These are phyloP conservation scores for Pantherophis guttatus DNA, from an alignment of 2,113 vertebrate genomes.

Conservation along the genomic window DNA sequence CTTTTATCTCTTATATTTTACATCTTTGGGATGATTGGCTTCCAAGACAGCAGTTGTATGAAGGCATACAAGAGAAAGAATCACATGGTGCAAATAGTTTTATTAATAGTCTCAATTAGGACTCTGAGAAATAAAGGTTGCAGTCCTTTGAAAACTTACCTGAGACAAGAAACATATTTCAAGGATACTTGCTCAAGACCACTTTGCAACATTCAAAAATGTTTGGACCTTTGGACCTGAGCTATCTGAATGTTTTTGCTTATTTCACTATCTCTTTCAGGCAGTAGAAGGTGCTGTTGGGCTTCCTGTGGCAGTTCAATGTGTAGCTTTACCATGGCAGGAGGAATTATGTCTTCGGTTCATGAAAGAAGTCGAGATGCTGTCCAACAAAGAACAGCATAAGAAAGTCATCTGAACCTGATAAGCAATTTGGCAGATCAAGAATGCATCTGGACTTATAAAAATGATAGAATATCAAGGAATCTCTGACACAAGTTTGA, in stretches of 20 bases:
- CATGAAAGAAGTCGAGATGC: slow-evolving; percentile 14
- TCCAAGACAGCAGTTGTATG: not conserved
- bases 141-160: not conserved
- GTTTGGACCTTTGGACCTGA: not conserved
- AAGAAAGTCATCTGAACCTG: slow-evolving; percentile 60
- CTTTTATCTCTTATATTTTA: not conserved
- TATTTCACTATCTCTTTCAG: slow-evolving; percentile 19
- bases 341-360: slow-evolving; percentile 79
- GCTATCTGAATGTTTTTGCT: not conserved
- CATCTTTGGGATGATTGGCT: not conserved
- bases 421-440: slow-evolving; percentile 65
- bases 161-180: not conserved
- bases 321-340: slow-evolving; percentile 74
- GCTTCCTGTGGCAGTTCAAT: slow-evolving; percentile 74
- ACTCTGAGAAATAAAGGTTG: not conserved
- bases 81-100: not conserved
- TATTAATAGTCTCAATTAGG: not conserved
- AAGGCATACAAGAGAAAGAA: not conserved
- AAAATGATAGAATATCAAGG: not conserved
- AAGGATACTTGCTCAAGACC: not conserved
- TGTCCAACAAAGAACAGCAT: not conserved
- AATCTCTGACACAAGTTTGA: not conserved
- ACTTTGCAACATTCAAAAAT: not conserved
- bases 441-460: not conserved
- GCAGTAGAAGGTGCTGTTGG: not conserved